Conservation (phyloP, 2,113 vertebrate species). For the Gambusia affinis region DNA sequence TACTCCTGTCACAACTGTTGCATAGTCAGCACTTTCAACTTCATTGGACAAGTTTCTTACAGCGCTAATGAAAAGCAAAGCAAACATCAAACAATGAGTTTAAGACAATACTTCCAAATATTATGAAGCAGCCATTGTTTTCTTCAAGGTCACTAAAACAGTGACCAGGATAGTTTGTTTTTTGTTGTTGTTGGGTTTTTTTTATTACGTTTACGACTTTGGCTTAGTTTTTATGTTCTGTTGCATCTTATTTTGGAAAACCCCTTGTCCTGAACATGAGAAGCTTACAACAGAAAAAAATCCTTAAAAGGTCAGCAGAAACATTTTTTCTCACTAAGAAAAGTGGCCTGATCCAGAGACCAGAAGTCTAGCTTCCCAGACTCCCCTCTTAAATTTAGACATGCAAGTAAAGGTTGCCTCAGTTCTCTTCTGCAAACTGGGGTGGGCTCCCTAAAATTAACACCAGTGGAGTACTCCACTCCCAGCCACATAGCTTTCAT, state of each 20-base stretch:
- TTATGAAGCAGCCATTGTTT: background rate
- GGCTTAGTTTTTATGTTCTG: background rate
- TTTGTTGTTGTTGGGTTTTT: background rate
- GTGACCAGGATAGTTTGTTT: background rate
- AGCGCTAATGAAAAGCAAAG: background rate
- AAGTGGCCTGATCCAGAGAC: conserved; percentile 27
- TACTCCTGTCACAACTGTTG: conserved; percentile 22
- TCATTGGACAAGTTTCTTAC: background rate
- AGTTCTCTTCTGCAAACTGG: conserved; percentile 53
- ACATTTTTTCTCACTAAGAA: conserved; percentile 1
- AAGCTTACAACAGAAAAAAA: background rate
- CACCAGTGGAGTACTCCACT: conserved; percentile 64
- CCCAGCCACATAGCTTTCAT: conserved; percentile 77
- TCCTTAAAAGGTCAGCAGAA: background rate
- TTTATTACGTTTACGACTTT: background rate
- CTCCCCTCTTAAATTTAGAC: conserved; percentile 72
- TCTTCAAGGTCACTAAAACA: background rate
- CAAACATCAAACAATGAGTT: background rate
- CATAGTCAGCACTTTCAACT: conserved; percentile 41
- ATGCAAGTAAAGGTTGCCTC: conserved; percentile 52
- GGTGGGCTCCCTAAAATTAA: conserved; percentile 83
- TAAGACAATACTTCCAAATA: background rate
- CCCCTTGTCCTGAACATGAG: background rate
- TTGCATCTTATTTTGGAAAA: background rate
- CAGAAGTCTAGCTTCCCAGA: conserved; percentile 46